Base-by-base conservation (phyloP, 2,113 vertebrate species). In the Meleagris gallopavo region DNA sequence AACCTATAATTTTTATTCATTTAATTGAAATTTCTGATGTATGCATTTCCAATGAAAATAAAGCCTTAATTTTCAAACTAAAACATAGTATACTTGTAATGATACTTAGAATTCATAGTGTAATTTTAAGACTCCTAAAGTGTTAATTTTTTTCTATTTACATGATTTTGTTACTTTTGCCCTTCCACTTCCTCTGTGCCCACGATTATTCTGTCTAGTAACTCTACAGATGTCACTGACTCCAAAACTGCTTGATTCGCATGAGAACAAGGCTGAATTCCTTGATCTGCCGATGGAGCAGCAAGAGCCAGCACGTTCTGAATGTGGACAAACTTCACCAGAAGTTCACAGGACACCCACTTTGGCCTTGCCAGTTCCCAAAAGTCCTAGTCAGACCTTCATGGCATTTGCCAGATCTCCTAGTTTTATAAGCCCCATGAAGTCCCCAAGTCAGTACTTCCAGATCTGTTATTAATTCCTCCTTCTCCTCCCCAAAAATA, bases 391-490 rank as follows among this genome's bases (percentile, higher is more conserved):
- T 94, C 97, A 97, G 93, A 97, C 89, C n/a, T 96, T 97, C 95
- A 96, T 97, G 48, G 79, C 94, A 74, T 88, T 97, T 84, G 94
- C 98, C 77, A 97, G 98, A 88, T 98, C 97, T 77, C 97, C 98
- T 94, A 98, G 97, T 96, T 98, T 98, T 96, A 96, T 97, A 95
- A 97, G 97, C 94, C 97, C 98, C 64, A 92, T 98, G 92, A 98
- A 98, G 96, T 98, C 98, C 88, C 97, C 97, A 78, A 98, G 98
- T 97, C 97, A 97, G 89, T 98, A 98, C 88, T 99, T 99, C 95
- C 98, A 98, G 96, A 97, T 97, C 94, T 98, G 87, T 95, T 97
- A 95, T 58, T 97, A 91, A 93, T 88, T 72, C 76, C 72, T 93
- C 50, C 79, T 93, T 95, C 76, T 91, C 19, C 92, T 14, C 70